Conservation (phyloP, 2,888 invertebrate genomes). For the Chrysomela aeneicollis region DNA sequence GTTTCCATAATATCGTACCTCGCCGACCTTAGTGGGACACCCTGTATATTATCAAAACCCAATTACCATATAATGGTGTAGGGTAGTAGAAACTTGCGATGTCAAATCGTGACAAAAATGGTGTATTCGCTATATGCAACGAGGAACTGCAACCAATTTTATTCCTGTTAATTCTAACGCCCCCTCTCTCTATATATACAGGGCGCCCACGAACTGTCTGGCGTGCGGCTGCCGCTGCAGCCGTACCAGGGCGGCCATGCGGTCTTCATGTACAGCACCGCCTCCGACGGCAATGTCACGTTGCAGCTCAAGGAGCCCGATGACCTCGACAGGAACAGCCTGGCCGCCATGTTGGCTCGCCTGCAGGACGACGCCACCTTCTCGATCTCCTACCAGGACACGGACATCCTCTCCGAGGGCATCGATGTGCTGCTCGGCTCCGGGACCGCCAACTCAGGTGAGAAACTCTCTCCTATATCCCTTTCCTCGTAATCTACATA, state of each 20-base stretch:
- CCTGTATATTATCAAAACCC: no score
- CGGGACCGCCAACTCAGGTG: constrained; percentile 64
- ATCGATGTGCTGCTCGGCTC: constrained; percentile 67
- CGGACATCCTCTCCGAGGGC: constrained; percentile 74
- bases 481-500: neutral
- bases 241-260: constrained; percentile 68
- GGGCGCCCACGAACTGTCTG: constrained; percentile 60
- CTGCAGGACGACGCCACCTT: constrained; percentile 72
- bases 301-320: constrained; percentile 71
- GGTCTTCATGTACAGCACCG: constrained; percentile 75
- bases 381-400: constrained; percentile 78
- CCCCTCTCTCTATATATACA: constrained; percentile 33
- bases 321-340: constrained; percentile 60
- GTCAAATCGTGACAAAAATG: no score
- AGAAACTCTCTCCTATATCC: constrained; percentile 22
- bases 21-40: no score
- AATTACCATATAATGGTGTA: no score
- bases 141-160: no score
- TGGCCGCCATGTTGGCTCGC: constrained; percentile 62
- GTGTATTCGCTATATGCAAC: no score
- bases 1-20: no score
- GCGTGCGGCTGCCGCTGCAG: constrained; percentile 64
- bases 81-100: no score
- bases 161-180: no score
- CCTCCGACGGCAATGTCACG: constrained; percentile 71